These are phyloP conservation scores for Parazoanthus darwini DNA, from an alignment of 92 coral and sea anemone species.

Conservation along the genomic window DNA sequence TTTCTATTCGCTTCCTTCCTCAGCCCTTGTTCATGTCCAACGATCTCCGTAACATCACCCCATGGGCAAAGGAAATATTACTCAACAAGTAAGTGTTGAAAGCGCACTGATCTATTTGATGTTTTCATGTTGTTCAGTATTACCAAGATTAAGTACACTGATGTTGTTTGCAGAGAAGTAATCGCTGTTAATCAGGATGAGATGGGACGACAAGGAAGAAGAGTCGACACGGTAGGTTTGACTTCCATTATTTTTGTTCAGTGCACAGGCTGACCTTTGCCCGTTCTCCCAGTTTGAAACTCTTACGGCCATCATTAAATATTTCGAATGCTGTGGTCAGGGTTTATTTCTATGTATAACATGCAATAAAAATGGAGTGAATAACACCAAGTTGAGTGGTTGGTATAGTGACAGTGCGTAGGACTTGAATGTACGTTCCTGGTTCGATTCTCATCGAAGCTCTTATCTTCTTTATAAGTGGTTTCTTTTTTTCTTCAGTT, in stretches of 20 bases:
- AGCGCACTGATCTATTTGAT: background rate
- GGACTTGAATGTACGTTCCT: too few relatives aligned
- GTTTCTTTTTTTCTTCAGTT: too few relatives aligned
- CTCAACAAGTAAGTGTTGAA: slow-evolving; percentile 34
- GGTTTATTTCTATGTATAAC: too few relatives aligned
- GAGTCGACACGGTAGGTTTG: slow-evolving; percentile 30
- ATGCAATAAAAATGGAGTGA: too few relatives aligned
- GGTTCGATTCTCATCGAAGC: too few relatives aligned
- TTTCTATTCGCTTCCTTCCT: background rate
- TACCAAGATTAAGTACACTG: background rate
- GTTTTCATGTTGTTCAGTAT: background rate
- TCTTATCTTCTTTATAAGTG: too few relatives aligned
- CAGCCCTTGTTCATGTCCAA: slow-evolving; percentile 41
- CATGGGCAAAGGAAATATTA: slow-evolving; percentile 35
- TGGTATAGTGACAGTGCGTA: too few relatives aligned
- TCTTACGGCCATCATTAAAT: too few relatives aligned
- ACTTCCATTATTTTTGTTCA: background rate
- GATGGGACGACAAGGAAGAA: slow-evolving; percentile 26
- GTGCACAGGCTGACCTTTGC: background rate
- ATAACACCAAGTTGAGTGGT: too few relatives aligned
- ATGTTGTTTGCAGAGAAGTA: slow-evolving; percentile 27
- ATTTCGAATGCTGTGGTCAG: too few relatives aligned
- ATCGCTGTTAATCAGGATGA: slow-evolving; percentile 38
- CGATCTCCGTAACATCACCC: slow-evolving; percentile 25
- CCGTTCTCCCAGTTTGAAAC: too few relatives aligned